Evolutionary conservation across 2,113 vertebrate species (phyloP).

Genomic region (Neotragus moschatus): DNA sequence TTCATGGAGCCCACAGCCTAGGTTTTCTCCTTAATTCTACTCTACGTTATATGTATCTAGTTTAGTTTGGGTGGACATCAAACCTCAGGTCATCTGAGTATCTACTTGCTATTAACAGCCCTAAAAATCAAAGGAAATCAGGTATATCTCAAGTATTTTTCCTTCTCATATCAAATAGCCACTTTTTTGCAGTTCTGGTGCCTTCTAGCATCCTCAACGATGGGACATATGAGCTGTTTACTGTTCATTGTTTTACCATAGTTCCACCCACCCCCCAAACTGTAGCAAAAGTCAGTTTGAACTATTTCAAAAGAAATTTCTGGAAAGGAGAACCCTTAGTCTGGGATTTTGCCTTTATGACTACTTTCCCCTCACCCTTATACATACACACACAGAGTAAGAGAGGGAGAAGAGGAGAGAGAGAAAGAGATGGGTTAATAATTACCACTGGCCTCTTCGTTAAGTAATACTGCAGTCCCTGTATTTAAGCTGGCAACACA

Average conservation of each 20-base stretch:
- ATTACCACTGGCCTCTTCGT: background rate
- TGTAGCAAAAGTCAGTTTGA: background rate
- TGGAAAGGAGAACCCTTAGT: background rate
- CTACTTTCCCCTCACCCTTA: background rate
- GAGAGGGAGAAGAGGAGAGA: background rate
- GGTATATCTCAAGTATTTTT: background rate
- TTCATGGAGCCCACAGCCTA: background rate
- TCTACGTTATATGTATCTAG: background rate
- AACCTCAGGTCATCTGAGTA: background rate
- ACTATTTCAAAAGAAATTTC: slow-evolving; percentile 7
- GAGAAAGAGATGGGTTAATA: background rate
- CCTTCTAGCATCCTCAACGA: background rate
- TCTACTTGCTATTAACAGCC: background rate
- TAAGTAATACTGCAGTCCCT: background rate
- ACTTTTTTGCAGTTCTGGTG: background rate
- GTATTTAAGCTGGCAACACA: slow-evolving; percentile 36
- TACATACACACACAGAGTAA: background rate
- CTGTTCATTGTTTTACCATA: background rate
- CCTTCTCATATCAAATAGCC: background rate
- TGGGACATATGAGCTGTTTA: background rate
- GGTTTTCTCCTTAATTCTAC: background rate
- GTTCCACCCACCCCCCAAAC: accelerated
- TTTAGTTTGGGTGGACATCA: background rate
- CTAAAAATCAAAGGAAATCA: background rate
- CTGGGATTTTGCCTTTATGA: background rate